Evolutionary conservation across 53 echinoderm and acorn worm species (phyloP).

Genomic region (Luidia sarsii): DNA sequence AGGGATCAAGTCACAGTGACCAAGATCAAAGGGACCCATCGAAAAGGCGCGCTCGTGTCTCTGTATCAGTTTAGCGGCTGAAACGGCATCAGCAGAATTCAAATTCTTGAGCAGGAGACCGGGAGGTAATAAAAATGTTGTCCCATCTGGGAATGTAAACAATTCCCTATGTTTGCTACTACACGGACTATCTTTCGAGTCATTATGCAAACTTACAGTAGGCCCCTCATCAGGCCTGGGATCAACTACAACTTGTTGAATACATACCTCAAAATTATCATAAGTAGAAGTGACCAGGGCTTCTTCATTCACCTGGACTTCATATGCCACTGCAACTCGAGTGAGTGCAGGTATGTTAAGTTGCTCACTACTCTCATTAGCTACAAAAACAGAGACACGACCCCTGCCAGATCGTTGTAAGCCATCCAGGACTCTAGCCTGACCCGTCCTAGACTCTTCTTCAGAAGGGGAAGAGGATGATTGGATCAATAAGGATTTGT

Average conservation of each 20-base stretch:
- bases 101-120: conserved; percentile 19
- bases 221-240: conserved; percentile 3
- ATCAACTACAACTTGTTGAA: conserved; percentile 23
- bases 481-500: neutral
- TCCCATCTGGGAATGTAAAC: conserved; percentile 41
- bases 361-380: conserved; percentile 25
- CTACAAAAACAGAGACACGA: conserved; percentile 8
- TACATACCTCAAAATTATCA: conserved; percentile 3
- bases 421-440: neutral
- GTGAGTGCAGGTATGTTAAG: conserved; percentile 29
- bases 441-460: neutral
- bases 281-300: neutral
- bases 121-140: conserved; percentile 27
- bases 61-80: conserved; percentile 33
- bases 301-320: conserved; percentile 35
- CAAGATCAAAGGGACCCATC: conserved; percentile 62
- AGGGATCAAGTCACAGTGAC: conserved; percentile 53
- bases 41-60: too few relatives aligned
- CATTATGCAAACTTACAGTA: conserved; percentile 16
- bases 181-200: neutral
- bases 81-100: neutral
- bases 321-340: conserved; percentile 38
- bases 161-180: conserved; percentile 40
- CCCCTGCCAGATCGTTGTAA: neutral
- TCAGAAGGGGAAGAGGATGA: neutral